Base-by-base conservation (phyloP, 2,797 vertebrate species). In the Sebastes elongatus region DNA sequence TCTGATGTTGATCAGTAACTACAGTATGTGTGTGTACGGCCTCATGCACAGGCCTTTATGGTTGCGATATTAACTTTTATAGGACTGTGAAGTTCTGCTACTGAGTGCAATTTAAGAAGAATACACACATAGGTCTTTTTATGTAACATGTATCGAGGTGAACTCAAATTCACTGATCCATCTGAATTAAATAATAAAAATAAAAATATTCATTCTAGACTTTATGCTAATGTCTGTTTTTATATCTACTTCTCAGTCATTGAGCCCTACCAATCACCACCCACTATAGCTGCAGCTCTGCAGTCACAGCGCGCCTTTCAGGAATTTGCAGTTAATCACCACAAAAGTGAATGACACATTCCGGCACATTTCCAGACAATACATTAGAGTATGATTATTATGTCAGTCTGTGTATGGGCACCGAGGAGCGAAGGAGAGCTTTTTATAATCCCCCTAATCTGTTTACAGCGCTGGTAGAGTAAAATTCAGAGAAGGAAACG, bases 401-500 rank as follows among this genome's bases (percentile, higher is more conserved):
- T 86, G 85, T 80, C 71, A 83, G 73, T 81, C 61, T 73, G 61
- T 68, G 74, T 72, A 49, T 78, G 78, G 74, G 53, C 6, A 74
- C 18, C 8, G 28, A 60, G 55, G 64, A 88, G 78, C 10, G 49
- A 61, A 67, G 53, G 67, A 55, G 64, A 85, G 90, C 80, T 70
- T 88, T 78, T 77, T 65, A 55, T 86, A 90, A 88, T 82, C 82
- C 83, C 35, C n/a, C 27, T 92, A 87, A 91, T 92, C 85, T 89
- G 85, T 92, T 89, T 89, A 90, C 73, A 7, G n/a, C 77, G 63
- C 71, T 59, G 64, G 57, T 57, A 53, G 57, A 82, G 59, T 59
- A 28, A 74, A 69, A 88, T 69, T 71, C 74, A 80, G 49, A 75
- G 62, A 46, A 55, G 64, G 33, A 80, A 87, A 74, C n/a, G 65